Conservation (phyloP, 2,113 vertebrate genomes). For the Phaetusa simplex region DNA sequence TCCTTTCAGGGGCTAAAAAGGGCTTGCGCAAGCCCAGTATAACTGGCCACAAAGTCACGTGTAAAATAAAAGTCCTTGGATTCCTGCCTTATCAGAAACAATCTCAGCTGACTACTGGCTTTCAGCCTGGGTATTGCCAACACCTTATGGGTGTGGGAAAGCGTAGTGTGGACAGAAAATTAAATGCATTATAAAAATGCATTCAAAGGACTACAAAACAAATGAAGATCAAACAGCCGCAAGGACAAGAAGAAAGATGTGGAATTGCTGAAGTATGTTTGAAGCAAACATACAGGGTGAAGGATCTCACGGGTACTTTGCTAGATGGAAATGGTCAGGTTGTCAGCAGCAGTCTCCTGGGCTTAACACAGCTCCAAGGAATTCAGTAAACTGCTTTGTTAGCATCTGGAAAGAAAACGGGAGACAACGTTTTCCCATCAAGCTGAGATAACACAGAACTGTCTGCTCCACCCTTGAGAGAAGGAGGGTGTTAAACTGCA, state of each 20-base stretch:
- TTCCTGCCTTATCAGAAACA: neutral
- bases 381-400: neutral
- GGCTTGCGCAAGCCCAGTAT: neutral
- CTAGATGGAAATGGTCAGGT: neutral
- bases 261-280: neutral
- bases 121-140: neutral
- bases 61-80: neutral
- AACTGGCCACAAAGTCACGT: neutral
- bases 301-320: neutral
- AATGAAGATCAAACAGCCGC: neutral
- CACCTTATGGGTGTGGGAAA: neutral
- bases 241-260: neutral
- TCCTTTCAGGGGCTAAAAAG: neutral
- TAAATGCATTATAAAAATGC: neutral
- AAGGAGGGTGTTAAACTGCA: neutral
- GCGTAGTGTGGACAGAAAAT: neutral
- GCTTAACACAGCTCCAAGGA: neutral
- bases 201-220: neutral
- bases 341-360: neutral
- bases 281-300: neutral
- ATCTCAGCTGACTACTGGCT: neutral
- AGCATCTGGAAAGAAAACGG: neutral
- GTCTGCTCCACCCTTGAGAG: neutral
- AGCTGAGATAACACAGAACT: constrained; percentile 33
- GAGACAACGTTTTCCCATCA: neutral